Evolutionary conservation across 2,888 invertebrate species (phyloP).

Genomic region (Macrophya annulata): DNA sequence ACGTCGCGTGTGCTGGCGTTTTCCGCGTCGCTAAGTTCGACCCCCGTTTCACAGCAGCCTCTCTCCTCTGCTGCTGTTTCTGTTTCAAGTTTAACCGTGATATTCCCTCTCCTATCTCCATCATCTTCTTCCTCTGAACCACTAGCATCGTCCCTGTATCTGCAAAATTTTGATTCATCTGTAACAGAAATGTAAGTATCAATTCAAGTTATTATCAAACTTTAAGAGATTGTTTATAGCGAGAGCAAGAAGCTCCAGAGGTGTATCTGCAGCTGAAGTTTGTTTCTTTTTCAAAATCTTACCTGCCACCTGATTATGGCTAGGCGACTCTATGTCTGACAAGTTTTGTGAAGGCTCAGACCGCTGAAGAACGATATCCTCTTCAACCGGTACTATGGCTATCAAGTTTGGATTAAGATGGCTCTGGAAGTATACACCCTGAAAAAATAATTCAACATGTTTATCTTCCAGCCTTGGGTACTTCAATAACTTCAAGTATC

Average conservation of each 20-base stretch:
- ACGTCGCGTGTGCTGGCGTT: conserved; percentile 67
- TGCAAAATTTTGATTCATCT: conserved; percentile 80
- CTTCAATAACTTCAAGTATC: background rate
- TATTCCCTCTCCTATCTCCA: conserved; percentile 62
- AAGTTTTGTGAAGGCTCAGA: conserved; percentile 1
- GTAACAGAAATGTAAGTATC: conserved; percentile 58
- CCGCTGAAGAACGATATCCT: conserved; percentile 61
- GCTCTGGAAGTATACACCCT: conserved; percentile 72
- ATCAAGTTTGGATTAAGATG: conserved; percentile 80
- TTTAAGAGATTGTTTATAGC: conserved; percentile 56
- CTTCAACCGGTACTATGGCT: conserved; percentile 79
- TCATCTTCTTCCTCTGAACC: conserved; percentile 77
- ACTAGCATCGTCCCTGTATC: conserved; percentile 80
- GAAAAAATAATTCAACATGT: conserved; percentile 51
- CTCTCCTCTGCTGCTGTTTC: conserved; percentile 55
- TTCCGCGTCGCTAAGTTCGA: conserved; percentile 66
- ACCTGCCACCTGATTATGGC: conserved; percentile 47
- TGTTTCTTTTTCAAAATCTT: conserved; percentile 47
- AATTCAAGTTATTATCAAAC: background rate
- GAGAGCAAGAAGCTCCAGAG: background rate
- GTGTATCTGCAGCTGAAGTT: background rate
- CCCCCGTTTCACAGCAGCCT: conserved; percentile 59
- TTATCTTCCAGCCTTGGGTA: background rate
- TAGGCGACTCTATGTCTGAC: conserved; percentile 1
- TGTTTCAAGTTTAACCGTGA: conserved; percentile 47